Evolutionary conservation across 2,797 vertebrate species (phyloP).

Genomic region (Clarias platycephalus): DNA sequence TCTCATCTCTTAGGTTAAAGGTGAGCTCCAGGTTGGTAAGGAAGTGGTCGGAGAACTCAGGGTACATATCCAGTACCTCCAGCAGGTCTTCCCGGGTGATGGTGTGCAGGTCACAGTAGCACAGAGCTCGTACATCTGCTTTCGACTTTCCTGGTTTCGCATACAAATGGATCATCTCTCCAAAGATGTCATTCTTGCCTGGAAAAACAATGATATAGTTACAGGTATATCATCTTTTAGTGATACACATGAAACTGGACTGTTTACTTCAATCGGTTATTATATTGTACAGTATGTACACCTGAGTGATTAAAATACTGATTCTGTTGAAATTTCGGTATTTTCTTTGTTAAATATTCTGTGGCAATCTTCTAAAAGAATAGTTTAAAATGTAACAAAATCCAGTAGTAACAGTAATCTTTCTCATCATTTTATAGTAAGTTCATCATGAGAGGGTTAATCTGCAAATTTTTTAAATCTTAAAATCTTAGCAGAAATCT

Average conservation of each 20-base stretch:
- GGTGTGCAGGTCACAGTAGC: constrained; percentile 97
- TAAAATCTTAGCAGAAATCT: background rate
- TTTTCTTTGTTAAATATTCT: background rate
- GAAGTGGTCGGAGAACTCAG: constrained; percentile 95
- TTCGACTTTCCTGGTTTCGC: constrained; percentile 96
- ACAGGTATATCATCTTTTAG: background rate
- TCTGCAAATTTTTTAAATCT: background rate
- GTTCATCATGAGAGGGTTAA: background rate
- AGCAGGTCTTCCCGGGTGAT: constrained; percentile 94
- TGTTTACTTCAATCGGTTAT: background rate
- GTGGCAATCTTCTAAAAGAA: background rate
- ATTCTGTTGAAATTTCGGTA: background rate
- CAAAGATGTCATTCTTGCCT: constrained; percentile 99
- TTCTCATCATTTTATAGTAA: no score
- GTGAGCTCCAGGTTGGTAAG: constrained; percentile 95
- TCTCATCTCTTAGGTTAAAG: constrained; percentile 94
- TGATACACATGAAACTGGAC: background rate
- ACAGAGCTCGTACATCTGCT: constrained; percentile 94
- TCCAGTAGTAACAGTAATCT: background rate
- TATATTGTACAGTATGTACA: background rate
- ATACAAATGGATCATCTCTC: constrained; percentile 95
- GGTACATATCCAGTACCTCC: constrained; percentile 98
- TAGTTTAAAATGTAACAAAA: background rate
- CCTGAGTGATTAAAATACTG: background rate
- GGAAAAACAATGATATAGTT: constrained; percentile 49